Conservation (phyloP, 2,113 vertebrate species). For the Azemiops feae region DNA sequence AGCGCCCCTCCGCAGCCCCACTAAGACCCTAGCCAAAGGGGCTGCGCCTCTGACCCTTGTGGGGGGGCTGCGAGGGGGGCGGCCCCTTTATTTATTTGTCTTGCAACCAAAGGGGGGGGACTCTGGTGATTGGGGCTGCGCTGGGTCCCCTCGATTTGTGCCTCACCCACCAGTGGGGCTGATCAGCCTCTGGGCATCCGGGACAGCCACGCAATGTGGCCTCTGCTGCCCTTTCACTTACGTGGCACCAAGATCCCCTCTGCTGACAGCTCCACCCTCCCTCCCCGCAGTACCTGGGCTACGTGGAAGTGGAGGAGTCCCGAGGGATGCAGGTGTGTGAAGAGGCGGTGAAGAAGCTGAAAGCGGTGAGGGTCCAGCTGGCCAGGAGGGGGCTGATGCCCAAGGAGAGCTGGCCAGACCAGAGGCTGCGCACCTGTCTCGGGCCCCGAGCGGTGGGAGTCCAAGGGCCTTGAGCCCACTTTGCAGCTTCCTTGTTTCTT, state of each 20-base stretch:
- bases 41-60: fast-evolving
- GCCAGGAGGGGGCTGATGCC: background rate
- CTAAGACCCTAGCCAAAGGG: no score
- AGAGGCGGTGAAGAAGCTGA: constrained; percentile 90
- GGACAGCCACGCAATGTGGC: background rate
- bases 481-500: background rate
- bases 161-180: background rate
- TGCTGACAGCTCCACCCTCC: background rate
- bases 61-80: background rate
- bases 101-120: background rate
- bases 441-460: background rate
- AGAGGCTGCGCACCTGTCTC: background rate
- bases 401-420: background rate
- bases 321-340: constrained; percentile 94
- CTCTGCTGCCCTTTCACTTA: background rate
- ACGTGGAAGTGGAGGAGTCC: constrained; percentile 91
- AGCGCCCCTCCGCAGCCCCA: background rate
- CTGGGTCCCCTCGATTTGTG: background rate
- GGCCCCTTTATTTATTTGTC: background rate
- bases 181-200: background rate
- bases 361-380: constrained; percentile 72
- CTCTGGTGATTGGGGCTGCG: background rate
- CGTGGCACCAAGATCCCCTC: background rate
- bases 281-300: constrained; percentile 80
- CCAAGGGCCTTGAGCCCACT: background rate